Conservation (phyloP, 2,797 vertebrate genomes). For the Schizopygopsis malacanthus region DNA sequence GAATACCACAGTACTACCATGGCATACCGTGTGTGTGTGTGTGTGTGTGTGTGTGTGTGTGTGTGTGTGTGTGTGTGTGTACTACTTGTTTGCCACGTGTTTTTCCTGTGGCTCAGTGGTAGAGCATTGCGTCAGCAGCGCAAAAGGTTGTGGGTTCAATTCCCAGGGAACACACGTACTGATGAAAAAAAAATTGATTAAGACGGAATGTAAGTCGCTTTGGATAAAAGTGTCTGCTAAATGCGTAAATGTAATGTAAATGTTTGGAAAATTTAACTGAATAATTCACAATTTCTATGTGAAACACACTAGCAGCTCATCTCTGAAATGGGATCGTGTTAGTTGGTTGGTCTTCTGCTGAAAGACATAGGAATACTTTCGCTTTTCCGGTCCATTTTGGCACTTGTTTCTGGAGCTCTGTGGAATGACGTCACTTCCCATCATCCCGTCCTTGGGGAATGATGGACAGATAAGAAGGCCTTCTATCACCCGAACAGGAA, state of each 20-base stretch:
- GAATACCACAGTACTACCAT: not conserved
- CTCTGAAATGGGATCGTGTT: not conserved
- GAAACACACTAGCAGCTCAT: not conserved
- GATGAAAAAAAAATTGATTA: too few relatives aligned
- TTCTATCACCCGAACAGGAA: conserved; percentile 59
- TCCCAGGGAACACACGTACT: too few relatives aligned
- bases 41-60: too few relatives aligned
- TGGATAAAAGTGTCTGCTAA: too few relatives aligned
- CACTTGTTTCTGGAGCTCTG: conserved; percentile 35
- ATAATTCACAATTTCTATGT: not conserved
- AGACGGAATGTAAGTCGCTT: too few relatives aligned
- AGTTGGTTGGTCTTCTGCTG: not conserved
- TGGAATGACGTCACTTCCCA: conserved; percentile 58
- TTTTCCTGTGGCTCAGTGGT: too few relatives aligned
- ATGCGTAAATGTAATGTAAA: too few relatives aligned
- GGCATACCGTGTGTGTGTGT: too few relatives aligned
- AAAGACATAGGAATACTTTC: conserved; percentile 32
- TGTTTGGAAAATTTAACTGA: not conserved
- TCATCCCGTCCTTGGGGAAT: conserved; percentile 58
- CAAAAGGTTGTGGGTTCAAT: too few relatives aligned
- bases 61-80: too few relatives aligned
- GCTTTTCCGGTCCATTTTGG: conserved; percentile 12
- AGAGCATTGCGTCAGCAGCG: too few relatives aligned
- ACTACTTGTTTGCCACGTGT: too few relatives aligned
- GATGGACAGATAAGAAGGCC: conserved; percentile 64